Evolutionary conservation across 1,140 invertebrate genomes (phyloP), one percentile per base, ranked within the genome.

Genomic region (Colletes latitarsis): DNA sequence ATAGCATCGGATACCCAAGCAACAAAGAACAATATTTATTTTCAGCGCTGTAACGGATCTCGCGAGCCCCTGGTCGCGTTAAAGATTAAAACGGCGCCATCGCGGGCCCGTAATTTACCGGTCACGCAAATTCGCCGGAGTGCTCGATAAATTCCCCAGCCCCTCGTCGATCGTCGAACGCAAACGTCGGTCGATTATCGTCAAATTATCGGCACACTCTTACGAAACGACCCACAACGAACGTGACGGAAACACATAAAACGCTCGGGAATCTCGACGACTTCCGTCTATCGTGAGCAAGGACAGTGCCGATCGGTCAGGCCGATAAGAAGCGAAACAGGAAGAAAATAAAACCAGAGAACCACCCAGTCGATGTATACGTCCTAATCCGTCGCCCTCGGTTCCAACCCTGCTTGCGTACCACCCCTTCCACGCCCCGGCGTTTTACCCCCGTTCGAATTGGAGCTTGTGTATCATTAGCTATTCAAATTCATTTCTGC

Each of bases 401-500:
- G 41, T 30, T 60, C 49, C 9, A 70, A 58, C 49, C 21, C 17
- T 6, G 46, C 17, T 68, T 10, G 19, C 55, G 41, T 10, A 19
- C 67, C n/a, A 62, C 67, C 75, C 67, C 43, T 46, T 62, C 10
- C 19, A 49, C 52, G 70, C 70, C 46, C 57, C 14, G 57, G 6
- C 78, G 66, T 41, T 74, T 66, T 43, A 49, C 60, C 60, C 60
- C 46, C 39, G 12, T n/a, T 53, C 49, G 19, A 71, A 80, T 84
- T 68, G 53, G 52, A 17, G 69, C 43, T n/a, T 39, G 49, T 80
- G 70, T 74, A 58, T 84, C 66, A 80, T 84, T 84, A 84, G 58
- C 52, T 84, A 83, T 83, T 83, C 82, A 84, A 84, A 84, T 83
- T 81, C 82, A 74, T 46, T 74, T 75, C 82, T 53, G 66, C 30